These are phyloP conservation scores for Drosophila subquinaria DNA, from an alignment of 2,888 invertebrate genomes.

Conservation along the genomic window DNA sequence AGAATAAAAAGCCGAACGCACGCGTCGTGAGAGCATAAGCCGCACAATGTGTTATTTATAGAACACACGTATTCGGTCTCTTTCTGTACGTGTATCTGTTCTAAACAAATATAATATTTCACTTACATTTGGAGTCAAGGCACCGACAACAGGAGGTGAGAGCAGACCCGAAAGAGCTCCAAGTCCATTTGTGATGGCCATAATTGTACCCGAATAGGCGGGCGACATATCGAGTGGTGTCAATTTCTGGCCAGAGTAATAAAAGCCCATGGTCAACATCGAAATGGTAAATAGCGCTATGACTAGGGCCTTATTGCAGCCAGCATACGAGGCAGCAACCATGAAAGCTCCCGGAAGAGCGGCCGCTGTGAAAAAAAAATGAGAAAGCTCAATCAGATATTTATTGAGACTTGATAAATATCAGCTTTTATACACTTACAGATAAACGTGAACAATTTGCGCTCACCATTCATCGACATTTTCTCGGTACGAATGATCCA, in stretches of 20 bases:
- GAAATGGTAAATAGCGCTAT: conserved; percentile 88
- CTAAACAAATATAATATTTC: too few relatives aligned
- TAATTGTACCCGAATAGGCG: conserved; percentile 88
- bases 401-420: too few relatives aligned
- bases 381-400: too few relatives aligned
- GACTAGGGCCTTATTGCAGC: conserved; percentile 87
- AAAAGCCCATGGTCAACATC: conserved; percentile 90
- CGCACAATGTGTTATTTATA: too few relatives aligned
- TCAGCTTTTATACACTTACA: conserved; percentile 83
- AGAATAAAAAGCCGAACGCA: too few relatives aligned
- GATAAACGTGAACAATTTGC: conserved; percentile 89
- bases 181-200: conserved; percentile 89
- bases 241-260: conserved; percentile 89
- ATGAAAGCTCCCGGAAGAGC: conserved; percentile 88
- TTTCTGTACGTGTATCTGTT: too few relatives aligned
- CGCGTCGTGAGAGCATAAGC: too few relatives aligned
- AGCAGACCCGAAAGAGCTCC: conserved; percentile 89
- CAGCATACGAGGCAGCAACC: conserved; percentile 89
- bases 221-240: conserved; percentile 88
- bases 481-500: conserved; percentile 87
- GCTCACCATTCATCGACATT: conserved; percentile 87
- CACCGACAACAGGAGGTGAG: conserved; percentile 88
- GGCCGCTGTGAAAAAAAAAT: conserved; percentile 82
- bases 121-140: conserved; percentile 88
- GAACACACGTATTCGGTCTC: too few relatives aligned